A percentile compares a stretch with the other conserved stretches of the same genome.
These are phyloP conservation scores for Acrocephalus arundinaceus DNA, from an alignment of 2,113 vertebrate genomes.

Conservation along the genomic window DNA sequence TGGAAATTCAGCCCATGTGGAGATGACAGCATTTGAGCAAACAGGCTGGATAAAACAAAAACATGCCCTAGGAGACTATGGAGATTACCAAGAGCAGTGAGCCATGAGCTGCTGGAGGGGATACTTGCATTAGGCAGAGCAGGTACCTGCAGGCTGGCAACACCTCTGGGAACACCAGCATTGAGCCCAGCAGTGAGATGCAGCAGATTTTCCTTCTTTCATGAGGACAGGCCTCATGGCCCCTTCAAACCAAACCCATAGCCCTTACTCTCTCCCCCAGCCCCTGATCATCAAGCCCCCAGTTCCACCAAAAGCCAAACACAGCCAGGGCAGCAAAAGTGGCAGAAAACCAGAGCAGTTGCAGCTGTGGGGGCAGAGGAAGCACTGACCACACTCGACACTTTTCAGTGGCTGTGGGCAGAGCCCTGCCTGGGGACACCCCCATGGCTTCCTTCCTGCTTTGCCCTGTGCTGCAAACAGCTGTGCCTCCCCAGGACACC, in stretches of 20 bases:
- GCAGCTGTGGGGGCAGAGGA: neutral
- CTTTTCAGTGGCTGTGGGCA: neutral
- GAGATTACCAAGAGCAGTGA: neutral
- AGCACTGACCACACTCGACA: neutral
- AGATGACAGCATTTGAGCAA: neutral
- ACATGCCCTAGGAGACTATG: neutral
- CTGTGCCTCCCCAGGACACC: neutral
- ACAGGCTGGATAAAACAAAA: neutral
- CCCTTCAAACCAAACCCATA: neutral
- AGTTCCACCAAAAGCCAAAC: neutral
- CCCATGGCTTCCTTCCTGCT: neutral
- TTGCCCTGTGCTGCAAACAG: neutral
- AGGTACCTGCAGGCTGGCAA: rapidly evolving
- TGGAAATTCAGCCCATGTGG: constrained; percentile 4
- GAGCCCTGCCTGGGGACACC: neutral
- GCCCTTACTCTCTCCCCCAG: neutral
- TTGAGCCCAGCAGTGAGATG: neutral
- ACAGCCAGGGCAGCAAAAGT: neutral
- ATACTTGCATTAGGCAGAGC: rapidly evolving
- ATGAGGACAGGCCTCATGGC: neutral
- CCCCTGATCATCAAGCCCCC: no score
- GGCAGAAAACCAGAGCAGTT: neutral
- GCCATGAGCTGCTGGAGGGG: neutral
- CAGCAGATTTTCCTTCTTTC: neutral
- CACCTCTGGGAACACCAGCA: neutral